These are phyloP conservation scores for Drosophila formosana DNA, from an alignment of 2,888 invertebrate genomes.

Conservation along the genomic window DNA sequence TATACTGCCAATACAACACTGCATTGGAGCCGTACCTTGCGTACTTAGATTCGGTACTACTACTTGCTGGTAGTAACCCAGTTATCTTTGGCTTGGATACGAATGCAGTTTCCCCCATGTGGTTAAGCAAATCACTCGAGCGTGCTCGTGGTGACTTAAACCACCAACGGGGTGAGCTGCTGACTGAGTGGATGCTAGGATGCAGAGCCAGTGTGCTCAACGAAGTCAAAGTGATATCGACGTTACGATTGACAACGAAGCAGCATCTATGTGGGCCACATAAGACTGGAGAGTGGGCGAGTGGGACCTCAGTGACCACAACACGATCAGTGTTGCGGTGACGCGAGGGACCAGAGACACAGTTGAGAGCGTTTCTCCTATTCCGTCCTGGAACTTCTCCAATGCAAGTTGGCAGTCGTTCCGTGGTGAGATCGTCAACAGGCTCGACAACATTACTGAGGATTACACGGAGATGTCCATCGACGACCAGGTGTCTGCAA, in stretches of 20 bases:
- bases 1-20: conserved; percentile 30
- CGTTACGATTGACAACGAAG: too few species aligned
- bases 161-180: too few species aligned
- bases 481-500: conserved; percentile 18
- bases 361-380: conserved; percentile 36
- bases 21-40: conserved; percentile 22
- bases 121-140: conserved; percentile 38
- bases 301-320: conserved; percentile 37
- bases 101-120: conserved; percentile 33
- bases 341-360: background rate
- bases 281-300: conserved; percentile 11
- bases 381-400: conserved; percentile 20
- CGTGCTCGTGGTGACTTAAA: too few species aligned
- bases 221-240: too few species aligned
- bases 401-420: conserved; percentile 26
- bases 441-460: too few species aligned
- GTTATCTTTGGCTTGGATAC: conserved; percentile 22
- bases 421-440: conserved; percentile 4
- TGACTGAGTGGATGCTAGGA: too few species aligned
- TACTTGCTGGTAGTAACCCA: conserved; percentile 12
- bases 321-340: conserved; percentile 28
- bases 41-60: conserved; percentile 42
- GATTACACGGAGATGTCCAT: too few species aligned
- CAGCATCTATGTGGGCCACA: too few species aligned
- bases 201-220: too few species aligned